Base-by-base conservation (phyloP, 2,888 invertebrate genomes). In the Sinodicranocentrus sp. region DNA sequence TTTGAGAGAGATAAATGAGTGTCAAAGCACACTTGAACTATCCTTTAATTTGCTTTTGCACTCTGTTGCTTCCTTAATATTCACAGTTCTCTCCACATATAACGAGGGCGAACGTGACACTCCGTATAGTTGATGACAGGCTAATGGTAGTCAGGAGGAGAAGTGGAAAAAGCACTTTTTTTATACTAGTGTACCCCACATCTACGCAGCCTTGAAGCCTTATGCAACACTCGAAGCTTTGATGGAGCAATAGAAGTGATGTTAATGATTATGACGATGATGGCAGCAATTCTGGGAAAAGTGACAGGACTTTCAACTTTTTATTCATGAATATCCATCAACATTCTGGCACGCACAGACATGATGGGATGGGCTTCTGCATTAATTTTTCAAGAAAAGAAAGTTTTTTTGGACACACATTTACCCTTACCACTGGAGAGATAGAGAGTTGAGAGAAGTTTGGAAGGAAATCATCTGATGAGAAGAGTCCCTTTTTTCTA, bases 291-390 rank as follows among this genome's bases (percentile, higher is more conserved):
- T 79, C 79, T 65, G 63, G 54, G 73, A 57, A 80, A 80, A 80
- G 80, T 80, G 82, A 82, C 82, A 82, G 68, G 67, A 82, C 82
- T 82, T 82, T 73, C 73, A 73, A 73, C 65, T 73, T 82, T 82
- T 73, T 82, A 73, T 73, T 73, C 82, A 82, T 82, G 82, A 82
- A 75, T 82, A 82, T 75, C 82, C 82, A 82, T 82, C 82, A 82
- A 82, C 73, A 54, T 82, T 73, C 82, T 82, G 75, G 82, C 80
- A 80, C 80, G 80, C 82, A 82, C 82, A 57, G 65, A 57, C 65
- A 80, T 80, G 80, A 80, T 80, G 80, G 72, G 80, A 72, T 80
- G 65, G 80, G 80, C 65, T 65, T 43, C 63, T 65, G 73, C 73
- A 82, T 73, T 82, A 82, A 82, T 82, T 82, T 82, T 82, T 80